Conservation (phyloP, 2,113 vertebrate genomes). For the Lipotes vexillifer region DNA sequence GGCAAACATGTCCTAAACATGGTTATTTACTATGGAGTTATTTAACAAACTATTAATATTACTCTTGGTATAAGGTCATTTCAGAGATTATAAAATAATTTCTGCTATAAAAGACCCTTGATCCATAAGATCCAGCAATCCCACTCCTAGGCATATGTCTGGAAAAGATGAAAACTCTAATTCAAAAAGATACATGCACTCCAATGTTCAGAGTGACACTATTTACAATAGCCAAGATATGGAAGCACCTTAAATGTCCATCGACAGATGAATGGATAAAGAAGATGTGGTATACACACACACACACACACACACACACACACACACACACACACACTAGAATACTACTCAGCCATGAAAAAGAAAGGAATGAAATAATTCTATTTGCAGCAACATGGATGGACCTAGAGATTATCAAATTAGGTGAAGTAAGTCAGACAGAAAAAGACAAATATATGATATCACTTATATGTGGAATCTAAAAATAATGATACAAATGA, state of each 20-base stretch:
- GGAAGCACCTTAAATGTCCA: too few relatives aligned
- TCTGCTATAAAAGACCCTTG: background rate
- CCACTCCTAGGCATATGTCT: background rate
- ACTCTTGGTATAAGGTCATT: background rate
- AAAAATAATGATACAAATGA: background rate
- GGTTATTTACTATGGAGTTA: background rate
- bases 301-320: too few relatives aligned
- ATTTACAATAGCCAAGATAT: too few relatives aligned
- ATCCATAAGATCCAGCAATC: background rate
- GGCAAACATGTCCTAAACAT: background rate
- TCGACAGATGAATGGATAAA: too few relatives aligned
- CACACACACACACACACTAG: too few relatives aligned
- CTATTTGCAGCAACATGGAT: background rate
- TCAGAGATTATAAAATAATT: conserved; percentile 15
- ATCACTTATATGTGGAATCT: background rate
- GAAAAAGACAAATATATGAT: background rate
- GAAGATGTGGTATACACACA: too few relatives aligned
- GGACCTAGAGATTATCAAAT: background rate
- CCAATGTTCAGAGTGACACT: too few relatives aligned
- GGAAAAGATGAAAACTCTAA: background rate
- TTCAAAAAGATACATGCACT: background rate
- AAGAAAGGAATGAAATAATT: too few relatives aligned
- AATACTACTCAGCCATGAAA: too few relatives aligned
- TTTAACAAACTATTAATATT: background rate
- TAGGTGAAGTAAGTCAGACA: background rate